Base-by-base conservation (phyloP, 2,888 invertebrate genomes). In the Scotopteryx bipunctaria region DNA sequence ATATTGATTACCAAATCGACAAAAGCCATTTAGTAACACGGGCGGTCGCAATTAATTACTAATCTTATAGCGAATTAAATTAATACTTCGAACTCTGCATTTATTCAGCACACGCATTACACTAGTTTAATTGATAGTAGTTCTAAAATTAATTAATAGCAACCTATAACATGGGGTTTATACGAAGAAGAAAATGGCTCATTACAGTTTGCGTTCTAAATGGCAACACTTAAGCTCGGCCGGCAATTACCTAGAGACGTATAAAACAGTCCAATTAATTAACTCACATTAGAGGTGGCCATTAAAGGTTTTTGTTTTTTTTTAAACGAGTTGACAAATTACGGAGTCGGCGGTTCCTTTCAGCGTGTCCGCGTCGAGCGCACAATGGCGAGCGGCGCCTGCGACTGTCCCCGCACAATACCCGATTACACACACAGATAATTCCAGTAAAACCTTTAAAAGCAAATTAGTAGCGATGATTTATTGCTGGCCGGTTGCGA, bases 381-480 rank as follows among this genome's bases (percentile, higher is more conserved):
- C 71, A 81, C 80, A 80, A 81, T 78, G 76, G 73, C 64, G 63
- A 64, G 63, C 69, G 73, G 71, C 71, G 73, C 73, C 69, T 65
- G 63, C 61, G 74, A 80, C 81, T 84, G 83, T 79, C 78, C 70
- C 69, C 71, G 61, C 71, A 87, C 87, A 88, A 88, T 83, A 71
- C 78, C 61, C 83, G 83, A 83, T 86, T 86, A 80, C 83, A 80
- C 79, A 81, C 77, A 78, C 79, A 83, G 84, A 84, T 82, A 81
- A 82, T 81, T 78, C 80, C 77, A 81, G 83, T 81, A 85, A 86
- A 87, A 86, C 85, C 82, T 90, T 90, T 87, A 89, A 90, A 89
- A 90, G 86, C 86, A 90, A 89, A 90, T 90, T 89, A 90, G 88
- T 79, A 76, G 80, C 81, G 73, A 86, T 89, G 89, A 89, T 89